Evolutionary conservation across 2,113 vertebrate genomes (phyloP), one percentile per base, ranked within the genome.

Genomic region (Hiodon tergisus): DNA sequence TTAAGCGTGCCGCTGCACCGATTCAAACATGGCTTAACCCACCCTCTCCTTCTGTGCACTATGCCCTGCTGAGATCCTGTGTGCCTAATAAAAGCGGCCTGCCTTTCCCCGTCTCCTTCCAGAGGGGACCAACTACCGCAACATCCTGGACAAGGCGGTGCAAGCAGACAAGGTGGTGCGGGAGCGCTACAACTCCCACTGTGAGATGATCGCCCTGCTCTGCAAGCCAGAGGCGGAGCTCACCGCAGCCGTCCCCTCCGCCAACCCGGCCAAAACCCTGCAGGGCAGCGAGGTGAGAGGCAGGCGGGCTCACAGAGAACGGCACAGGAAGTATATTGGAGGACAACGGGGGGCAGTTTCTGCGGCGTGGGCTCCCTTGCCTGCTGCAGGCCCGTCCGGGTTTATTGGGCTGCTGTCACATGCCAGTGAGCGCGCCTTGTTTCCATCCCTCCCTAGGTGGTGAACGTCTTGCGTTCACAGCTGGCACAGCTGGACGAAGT

Each of bases 241-340:
- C 76, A 93, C 88, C 0, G 90, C 95, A 0, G 94, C 96, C 78
- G 97, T 99, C 84, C 97, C 97, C 73, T 98, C 97, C 58, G 96
- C 96, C 63, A 98, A 99, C 86, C 97, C 97, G 4, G 93, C 96
- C 66, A 98, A 94, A 88, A 98, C 96, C 6, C 87, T 99, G 75
- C 96, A 98, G 83, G 97, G 97, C 83, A 99, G 90, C 16, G 97
- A 98, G 95, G 97, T 98, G 79, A 91, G 85, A 6, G 7, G 1
- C 8, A 10, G 5, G 48, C 31, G 52, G 7, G 60, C 14, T 50
- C 13, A 54, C 51, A 67, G 50, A 73, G 57, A 14, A 8, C 2
- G 14, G 16, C 16, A 17, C 61, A 16, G 61, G 31, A 4, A n/a
- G 16, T 2, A 9, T 14, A 16, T 1, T 62, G 60, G 60, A 16